Evolutionary conservation across 1,140 invertebrate genomes (phyloP).

Genomic region (Solen grandis): DNA sequence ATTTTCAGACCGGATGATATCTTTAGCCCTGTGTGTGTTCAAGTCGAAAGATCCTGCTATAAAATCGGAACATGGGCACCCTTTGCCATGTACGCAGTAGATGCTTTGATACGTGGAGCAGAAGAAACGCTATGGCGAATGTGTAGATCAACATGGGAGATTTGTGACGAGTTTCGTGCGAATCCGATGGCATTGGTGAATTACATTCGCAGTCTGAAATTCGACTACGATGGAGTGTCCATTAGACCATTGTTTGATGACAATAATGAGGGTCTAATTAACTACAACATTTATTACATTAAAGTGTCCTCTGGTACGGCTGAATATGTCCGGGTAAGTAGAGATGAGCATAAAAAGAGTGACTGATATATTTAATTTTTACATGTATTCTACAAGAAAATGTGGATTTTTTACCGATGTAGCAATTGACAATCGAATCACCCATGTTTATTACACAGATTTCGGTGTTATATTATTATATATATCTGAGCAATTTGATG

Average conservation of each 20-base stretch:
- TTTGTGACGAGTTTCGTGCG: background rate
- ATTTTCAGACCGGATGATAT: background rate
- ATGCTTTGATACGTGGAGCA: background rate
- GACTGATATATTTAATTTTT: no score
- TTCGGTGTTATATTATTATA: no score
- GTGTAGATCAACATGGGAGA: background rate
- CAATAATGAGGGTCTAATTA: slow-evolving; percentile 2
- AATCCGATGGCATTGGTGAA: background rate
- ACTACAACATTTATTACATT: slow-evolving; percentile 13
- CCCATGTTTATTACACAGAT: no score
- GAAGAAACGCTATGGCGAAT: background rate
- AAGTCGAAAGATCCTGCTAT: background rate
- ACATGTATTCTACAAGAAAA: no score
- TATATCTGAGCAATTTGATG: no score
- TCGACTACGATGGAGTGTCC: background rate
- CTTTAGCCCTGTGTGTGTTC: background rate
- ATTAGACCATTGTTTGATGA: slow-evolving; percentile 3
- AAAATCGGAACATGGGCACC: slow-evolving; percentile 34
- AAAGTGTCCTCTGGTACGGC: no score
- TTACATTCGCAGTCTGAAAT: background rate
- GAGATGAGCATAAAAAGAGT: no score
- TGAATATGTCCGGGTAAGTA: no score
- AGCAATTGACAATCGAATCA: no score
- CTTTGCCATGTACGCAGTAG: slow-evolving; percentile 34
- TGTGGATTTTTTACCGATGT: no score